Evolutionary conservation across 2,888 invertebrate species (phyloP).

Genomic region (Pseudeuparius sepicola): DNA sequence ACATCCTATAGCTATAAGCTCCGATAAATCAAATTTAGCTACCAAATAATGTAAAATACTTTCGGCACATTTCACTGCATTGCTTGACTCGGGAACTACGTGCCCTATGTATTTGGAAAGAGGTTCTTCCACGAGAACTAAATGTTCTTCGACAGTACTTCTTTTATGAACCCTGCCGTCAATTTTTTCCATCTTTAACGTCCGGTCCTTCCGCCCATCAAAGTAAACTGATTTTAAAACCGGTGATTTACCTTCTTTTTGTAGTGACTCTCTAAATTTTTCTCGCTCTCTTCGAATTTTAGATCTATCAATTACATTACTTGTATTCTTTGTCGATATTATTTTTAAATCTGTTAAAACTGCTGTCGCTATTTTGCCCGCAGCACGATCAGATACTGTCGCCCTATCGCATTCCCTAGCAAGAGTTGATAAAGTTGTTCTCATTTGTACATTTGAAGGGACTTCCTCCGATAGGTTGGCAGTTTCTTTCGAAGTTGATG

Average conservation of each 20-base stretch:
- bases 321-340: neutral
- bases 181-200: constrained; percentile 1
- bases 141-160: constrained; percentile 2
- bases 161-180: constrained; percentile 1
- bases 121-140: constrained; percentile 2
- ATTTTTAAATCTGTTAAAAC: constrained; percentile 1
- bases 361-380: constrained; percentile 1
- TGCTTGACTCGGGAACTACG: neutral
- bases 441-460: constrained; percentile 1
- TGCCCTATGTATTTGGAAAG: constrained; percentile 2
- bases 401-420: constrained; percentile 1
- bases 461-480: constrained; percentile 1
- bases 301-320: too few species aligned
- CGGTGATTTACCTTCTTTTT: too few species aligned
- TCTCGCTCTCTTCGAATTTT: too few species aligned
- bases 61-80: constrained; percentile 1
- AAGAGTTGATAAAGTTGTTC: neutral
- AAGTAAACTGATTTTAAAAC: constrained; percentile 1
- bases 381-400: constrained; percentile 1
- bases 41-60: constrained; percentile 1
- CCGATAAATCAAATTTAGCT: neutral
- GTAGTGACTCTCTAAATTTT: too few species aligned
- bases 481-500: constrained; percentile 3
- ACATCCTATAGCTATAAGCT: constrained; percentile 1
- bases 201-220: constrained; percentile 1